Evolutionary conservation across 1,140 invertebrate genomes (phyloP).

Genomic region (Oedothorax gibbosus): DNA sequence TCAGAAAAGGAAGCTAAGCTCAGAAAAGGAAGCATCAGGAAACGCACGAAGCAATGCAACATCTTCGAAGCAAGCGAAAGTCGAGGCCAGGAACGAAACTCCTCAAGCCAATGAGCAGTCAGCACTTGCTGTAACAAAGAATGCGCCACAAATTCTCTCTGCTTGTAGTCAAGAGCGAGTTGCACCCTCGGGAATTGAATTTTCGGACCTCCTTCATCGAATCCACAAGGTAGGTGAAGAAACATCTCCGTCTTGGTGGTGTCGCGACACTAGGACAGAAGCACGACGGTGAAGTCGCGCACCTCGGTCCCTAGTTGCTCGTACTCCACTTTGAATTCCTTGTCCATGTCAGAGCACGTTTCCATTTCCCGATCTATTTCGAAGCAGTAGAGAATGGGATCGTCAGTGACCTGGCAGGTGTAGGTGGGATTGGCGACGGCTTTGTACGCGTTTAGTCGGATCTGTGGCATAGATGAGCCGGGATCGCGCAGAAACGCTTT

Average conservation of each 20-base stretch:
- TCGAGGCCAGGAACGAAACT: too few species aligned
- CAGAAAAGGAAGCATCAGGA: constrained; percentile 31
- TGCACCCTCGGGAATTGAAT: constrained; percentile 77
- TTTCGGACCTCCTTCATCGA: too few species aligned
- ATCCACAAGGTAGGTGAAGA: too few species aligned
- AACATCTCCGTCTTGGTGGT: constrained; percentile 77
- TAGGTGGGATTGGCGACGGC: constrained; percentile 77
- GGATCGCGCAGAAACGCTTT: constrained; percentile 68
- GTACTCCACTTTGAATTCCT: constrained; percentile 74
- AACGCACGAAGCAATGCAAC: constrained; percentile 61
- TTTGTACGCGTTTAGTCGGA: constrained; percentile 73
- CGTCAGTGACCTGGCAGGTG: constrained; percentile 75
- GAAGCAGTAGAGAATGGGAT: constrained; percentile 78
- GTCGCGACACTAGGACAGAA: constrained; percentile 75
- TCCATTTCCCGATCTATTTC: constrained; percentile 73
- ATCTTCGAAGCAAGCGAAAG: constrained; percentile 70
- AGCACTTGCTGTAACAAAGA: constrained; percentile 79
- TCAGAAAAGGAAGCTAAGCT: constrained; percentile 64
- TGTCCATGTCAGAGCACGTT: constrained; percentile 69
- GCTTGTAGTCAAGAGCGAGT: constrained; percentile 78
- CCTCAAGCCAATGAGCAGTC: constrained; percentile 71
- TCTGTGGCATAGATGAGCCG: constrained; percentile 69
- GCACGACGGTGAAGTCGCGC: constrained; percentile 75
- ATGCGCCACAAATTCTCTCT: constrained; percentile 81
- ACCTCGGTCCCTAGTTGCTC: constrained; percentile 72